Conservation (phyloP, 1,140 invertebrate genomes). For the Drosophila chauvacae region DNA sequence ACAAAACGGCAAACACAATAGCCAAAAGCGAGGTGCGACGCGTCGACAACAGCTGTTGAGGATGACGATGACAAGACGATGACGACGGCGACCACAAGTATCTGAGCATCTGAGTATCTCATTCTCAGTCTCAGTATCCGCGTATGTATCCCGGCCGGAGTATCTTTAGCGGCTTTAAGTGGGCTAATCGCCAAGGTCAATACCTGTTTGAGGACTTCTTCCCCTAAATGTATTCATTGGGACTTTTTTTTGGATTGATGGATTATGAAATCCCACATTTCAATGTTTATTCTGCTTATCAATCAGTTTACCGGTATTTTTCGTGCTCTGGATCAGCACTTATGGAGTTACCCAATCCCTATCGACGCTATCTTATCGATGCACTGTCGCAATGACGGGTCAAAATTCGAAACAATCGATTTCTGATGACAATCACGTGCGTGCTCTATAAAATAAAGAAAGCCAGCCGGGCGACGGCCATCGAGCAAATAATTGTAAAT, state of each 20-base stretch:
- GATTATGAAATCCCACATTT: not conserved
- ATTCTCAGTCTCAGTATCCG: not conserved
- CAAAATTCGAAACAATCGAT: constrained; percentile 64
- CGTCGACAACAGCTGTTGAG: constrained; percentile 59
- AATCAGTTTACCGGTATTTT: not conserved
- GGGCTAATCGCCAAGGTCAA: constrained; percentile 27
- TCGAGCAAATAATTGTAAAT: constrained; percentile 60
- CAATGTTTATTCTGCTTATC: not conserved
- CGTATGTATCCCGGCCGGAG: not conserved
- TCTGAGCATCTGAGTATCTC: constrained; percentile 31
- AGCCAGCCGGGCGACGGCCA: constrained; percentile 15
- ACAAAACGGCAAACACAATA: constrained; percentile 52
- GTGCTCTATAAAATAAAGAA: constrained; percentile 56
- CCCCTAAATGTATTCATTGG: not conserved
- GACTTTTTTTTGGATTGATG: not conserved
- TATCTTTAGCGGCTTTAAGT: constrained; percentile 24
- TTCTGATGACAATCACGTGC: constrained; percentile 71
- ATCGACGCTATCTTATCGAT: constrained; percentile 61
- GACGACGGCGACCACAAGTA: constrained; percentile 56
- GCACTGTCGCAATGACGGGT: constrained; percentile 34
- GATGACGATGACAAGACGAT: constrained; percentile 51
- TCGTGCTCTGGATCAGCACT: constrained; percentile 11
- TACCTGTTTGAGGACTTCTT: not conserved
- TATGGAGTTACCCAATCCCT: constrained; percentile 34
- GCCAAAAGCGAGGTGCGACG: constrained; percentile 58